Evolutionary conservation across 1,140 invertebrate genomes (phyloP).

Genomic region (Ditylenchus dipsaci): DNA sequence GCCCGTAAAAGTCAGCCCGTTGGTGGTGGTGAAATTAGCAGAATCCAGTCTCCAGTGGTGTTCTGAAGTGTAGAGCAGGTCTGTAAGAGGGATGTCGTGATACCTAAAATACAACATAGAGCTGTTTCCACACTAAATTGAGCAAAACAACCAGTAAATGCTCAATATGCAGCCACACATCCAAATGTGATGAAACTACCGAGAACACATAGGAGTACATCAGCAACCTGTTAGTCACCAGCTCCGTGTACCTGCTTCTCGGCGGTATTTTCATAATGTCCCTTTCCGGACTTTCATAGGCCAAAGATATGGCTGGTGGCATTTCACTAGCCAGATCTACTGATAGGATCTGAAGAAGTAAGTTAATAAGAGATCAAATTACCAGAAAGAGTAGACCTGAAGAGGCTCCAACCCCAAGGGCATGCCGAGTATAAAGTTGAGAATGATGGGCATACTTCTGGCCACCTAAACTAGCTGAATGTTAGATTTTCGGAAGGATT

Average conservation of each 20-base stretch:
- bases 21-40: constrained; percentile 44
- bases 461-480: constrained; percentile 30
- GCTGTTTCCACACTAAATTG: background rate
- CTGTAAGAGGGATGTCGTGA: constrained; percentile 45
- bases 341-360: constrained; percentile 34
- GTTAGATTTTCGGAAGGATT: too few species aligned
- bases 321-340: constrained; percentile 50
- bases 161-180: constrained; percentile 51
- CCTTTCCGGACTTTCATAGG: constrained; percentile 59
- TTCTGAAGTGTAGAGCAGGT: constrained; percentile 52
- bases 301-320: constrained; percentile 62
- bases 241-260: constrained; percentile 25
- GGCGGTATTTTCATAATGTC: constrained; percentile 56
- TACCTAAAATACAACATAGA: constrained; percentile 36
- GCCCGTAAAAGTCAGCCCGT: constrained; percentile 26
- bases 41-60: constrained; percentile 47
- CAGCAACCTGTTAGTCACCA: constrained; percentile 41
- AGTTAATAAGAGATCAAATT: background rate
- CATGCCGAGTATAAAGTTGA: constrained; percentile 61
- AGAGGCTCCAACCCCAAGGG: constrained; percentile 61
- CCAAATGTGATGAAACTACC: constrained; percentile 53
- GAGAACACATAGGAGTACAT: constrained; percentile 49
- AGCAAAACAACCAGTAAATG: constrained; percentile 49
- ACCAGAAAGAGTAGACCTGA: constrained; percentile 39
- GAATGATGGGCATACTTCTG: constrained; percentile 63